Conservation (phyloP, 2,888 invertebrate genomes). For the Caenorhabditis doughertyi region DNA sequence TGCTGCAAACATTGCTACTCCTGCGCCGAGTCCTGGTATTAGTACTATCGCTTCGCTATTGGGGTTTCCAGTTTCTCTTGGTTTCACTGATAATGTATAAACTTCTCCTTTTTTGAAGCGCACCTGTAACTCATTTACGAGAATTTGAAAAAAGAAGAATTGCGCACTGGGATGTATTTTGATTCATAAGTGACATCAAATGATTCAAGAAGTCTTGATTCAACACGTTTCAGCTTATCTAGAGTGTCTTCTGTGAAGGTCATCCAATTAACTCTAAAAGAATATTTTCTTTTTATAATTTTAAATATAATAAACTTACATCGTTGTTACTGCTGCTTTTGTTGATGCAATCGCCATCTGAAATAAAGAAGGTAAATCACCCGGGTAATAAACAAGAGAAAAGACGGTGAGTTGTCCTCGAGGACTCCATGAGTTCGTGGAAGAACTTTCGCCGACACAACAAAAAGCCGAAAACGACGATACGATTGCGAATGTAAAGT, state of each 20-base stretch:
- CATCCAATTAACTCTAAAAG: conserved; percentile 51
- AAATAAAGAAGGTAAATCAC: not conserved
- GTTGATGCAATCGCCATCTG: conserved; percentile 28
- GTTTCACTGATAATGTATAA: conserved; percentile 64
- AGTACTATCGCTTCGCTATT: conserved; percentile 88
- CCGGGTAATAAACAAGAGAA: not conserved
- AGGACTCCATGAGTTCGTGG: conserved; percentile 27
- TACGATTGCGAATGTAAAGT: no score
- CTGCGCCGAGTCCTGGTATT: conserved; percentile 95
- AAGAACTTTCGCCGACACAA: conserved; percentile 4
- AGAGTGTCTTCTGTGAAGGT: conserved; percentile 34
- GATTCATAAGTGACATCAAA: conserved; percentile 44
- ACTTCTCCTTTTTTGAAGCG: conserved; percentile 70
- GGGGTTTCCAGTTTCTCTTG: conserved; percentile 27
- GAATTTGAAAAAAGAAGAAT: not conserved
- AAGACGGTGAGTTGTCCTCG: conserved; percentile 14
- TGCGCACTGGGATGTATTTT: conserved; percentile 61
- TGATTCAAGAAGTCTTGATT: conserved; percentile 58
- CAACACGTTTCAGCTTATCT: conserved; percentile 44
- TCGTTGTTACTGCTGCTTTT: conserved; percentile 17
- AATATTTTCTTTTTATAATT: not conserved
- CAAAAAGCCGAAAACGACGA: no score
- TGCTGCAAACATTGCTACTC: conserved; percentile 94
- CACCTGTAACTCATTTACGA: conserved; percentile 49
- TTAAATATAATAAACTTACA: conserved; percentile 20